These are phyloP conservation scores for Zaprionus ornatus DNA, from an alignment of 1,140 invertebrate genomes.

Conservation along the genomic window DNA sequence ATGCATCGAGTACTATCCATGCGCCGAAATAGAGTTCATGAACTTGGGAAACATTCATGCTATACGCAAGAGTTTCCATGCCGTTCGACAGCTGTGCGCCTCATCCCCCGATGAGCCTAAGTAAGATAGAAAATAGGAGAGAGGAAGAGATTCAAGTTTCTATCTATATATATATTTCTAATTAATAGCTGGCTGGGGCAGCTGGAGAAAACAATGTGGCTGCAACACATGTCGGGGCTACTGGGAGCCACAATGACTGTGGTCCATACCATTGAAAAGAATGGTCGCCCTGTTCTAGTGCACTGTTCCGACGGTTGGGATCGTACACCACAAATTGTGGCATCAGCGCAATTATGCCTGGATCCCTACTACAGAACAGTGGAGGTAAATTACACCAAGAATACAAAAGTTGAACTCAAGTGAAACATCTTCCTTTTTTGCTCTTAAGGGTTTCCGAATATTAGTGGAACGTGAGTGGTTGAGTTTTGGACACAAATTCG, in stretches of 20 bases:
- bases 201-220: constrained; percentile 95
- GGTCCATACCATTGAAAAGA: constrained; percentile 91
- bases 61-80: constrained; percentile 94
- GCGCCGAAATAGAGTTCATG: constrained; percentile 98
- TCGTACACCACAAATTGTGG: constrained; percentile 96
- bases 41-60: constrained; percentile 98
- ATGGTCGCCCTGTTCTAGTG: constrained; percentile 95
- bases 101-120: constrained; percentile 90
- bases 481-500: constrained; percentile 98
- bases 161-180: neutral
- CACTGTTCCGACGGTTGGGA: constrained; percentile 99
- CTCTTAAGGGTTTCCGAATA: constrained; percentile 92
- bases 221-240: constrained; percentile 94
- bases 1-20: constrained; percentile 96
- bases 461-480: constrained; percentile 97
- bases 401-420: neutral
- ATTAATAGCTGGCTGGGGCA: constrained; percentile 92
- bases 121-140: constrained; percentile 84
- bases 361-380: constrained; percentile 97
- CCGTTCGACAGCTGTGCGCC: constrained; percentile 90
- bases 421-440: constrained; percentile 11
- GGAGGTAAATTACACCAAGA: constrained; percentile 86
- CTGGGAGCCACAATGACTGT: constrained; percentile 91
- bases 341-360: constrained; percentile 94
- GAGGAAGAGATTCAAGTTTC: neutral